Evolutionary conservation across 2,888 invertebrate genomes (phyloP).

Genomic region (Ganaspis brasiliensis): DNA sequence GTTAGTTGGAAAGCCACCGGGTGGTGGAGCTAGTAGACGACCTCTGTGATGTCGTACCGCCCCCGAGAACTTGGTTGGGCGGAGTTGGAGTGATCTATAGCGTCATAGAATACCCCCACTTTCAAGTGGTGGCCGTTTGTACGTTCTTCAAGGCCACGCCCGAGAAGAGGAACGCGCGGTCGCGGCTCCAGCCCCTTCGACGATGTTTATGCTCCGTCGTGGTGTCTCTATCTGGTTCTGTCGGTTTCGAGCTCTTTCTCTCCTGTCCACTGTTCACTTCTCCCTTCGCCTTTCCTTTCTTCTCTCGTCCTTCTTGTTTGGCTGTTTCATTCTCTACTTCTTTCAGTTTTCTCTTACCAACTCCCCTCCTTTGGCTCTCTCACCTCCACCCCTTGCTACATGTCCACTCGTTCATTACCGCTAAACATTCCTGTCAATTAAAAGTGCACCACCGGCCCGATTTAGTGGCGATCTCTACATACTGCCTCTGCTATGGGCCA

Average conservation of each 20-base stretch:
- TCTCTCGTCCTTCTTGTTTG: constrained; percentile 53
- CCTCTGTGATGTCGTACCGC: constrained; percentile 63
- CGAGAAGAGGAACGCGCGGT: constrained; percentile 74
- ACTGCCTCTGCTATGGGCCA: constrained; percentile 53
- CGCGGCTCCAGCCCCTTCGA: constrained; percentile 67
- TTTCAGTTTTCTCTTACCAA: constrained; percentile 52
- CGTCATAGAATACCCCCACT: constrained; percentile 79
- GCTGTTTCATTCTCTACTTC: constrained; percentile 50
- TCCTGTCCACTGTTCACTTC: constrained; percentile 61
- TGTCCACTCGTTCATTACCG: constrained; percentile 74
- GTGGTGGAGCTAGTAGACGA: constrained; percentile 71
- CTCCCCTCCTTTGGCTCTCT: constrained; percentile 44
- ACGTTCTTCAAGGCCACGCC: constrained; percentile 75
- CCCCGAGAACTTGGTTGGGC: constrained; percentile 64
- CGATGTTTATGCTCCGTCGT: constrained; percentile 77
- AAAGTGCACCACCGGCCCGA: constrained; percentile 74
- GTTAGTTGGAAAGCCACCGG: constrained; percentile 57
- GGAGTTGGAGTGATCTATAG: constrained; percentile 80
- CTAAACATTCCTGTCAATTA: constrained; percentile 80
- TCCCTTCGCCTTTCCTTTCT: constrained; percentile 43
- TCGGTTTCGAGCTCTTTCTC: constrained; percentile 61
- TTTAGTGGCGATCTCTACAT: constrained; percentile 70
- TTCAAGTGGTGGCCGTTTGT: constrained; percentile 60
- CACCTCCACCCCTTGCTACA: constrained; percentile 58
- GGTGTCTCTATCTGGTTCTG: constrained; percentile 77